phyloP scores from a whole-genome alignment of 2,888 invertebrate species.

The Sycophila texana region DNA sequence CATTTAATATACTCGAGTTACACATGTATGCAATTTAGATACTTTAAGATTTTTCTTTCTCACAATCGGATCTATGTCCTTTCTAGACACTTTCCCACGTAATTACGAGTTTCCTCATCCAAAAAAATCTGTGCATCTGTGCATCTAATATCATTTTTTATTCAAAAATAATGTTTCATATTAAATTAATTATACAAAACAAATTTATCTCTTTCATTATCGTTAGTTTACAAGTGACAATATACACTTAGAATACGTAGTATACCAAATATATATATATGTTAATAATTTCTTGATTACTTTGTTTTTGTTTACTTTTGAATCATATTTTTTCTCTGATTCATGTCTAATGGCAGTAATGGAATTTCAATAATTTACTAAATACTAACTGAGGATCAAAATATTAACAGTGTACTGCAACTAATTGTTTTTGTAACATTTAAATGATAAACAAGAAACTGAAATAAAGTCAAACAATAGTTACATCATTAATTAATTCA shows the following conservation, averaged over 20 bases:
- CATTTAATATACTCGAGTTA: conserved; percentile 63
- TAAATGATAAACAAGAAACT: conserved; percentile 32
- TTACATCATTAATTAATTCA: conserved; percentile 11
- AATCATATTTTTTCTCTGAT: conserved; percentile 21
- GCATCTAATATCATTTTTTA: conserved; percentile 23
- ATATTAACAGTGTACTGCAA: conserved; percentile 4
- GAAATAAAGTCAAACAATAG: conserved; percentile 21
- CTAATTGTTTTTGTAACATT: conserved; percentile 9
- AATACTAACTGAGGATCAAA: conserved; percentile 3
- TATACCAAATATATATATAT: conserved; percentile 28
- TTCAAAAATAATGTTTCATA: conserved; percentile 19
- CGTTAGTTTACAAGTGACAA: conserved; percentile 15
- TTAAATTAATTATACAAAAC: conserved; percentile 9
- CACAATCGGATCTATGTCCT: conserved; percentile 63
- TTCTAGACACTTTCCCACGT: conserved; percentile 45
- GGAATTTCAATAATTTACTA: conserved; percentile 31
- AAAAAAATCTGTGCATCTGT: conserved; percentile 15
- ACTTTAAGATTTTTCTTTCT: conserved; percentile 33
- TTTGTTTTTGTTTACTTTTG: conserved; percentile 21
- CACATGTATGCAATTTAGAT: conserved; percentile 63
- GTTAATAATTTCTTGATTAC: conserved; percentile 27
- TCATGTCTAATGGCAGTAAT: conserved; percentile 39
- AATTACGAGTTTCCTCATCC: conserved; percentile 51
- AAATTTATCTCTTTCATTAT: conserved; percentile 11
- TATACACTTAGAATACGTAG: conserved; percentile 26